A percentile compares a stretch with the other conserved stretches of the same genome.
These are phyloP conservation scores for Nerophis ophidion DNA, from an alignment of 2,113 vertebrate species.

Conservation along the genomic window DNA sequence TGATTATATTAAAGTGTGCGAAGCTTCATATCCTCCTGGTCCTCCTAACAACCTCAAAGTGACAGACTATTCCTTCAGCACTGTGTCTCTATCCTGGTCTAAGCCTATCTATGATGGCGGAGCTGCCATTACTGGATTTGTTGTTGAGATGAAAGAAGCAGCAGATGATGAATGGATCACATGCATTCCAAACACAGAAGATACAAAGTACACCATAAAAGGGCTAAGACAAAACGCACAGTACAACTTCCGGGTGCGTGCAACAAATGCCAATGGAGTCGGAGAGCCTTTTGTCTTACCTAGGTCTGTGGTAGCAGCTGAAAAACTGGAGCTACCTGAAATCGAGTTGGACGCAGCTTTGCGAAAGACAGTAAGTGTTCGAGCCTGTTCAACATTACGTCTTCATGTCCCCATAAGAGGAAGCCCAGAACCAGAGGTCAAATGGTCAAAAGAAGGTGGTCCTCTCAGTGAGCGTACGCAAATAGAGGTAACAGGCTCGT, in stretches of 20 bases:
- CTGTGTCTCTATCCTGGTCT: conserved; percentile 87
- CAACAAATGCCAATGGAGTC: conserved; percentile 86
- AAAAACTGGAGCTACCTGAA: conserved; percentile 89
- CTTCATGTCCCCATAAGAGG: conserved; percentile 91
- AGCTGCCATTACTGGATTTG: conserved; percentile 81
- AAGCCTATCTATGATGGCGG: conserved; percentile 96
- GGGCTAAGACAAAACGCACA: conserved; percentile 88
- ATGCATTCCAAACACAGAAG: conserved; percentile 81
- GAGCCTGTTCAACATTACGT: conserved; percentile 84
- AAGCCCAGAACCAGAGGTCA: conserved; percentile 92
- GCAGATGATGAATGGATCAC: conserved; percentile 84
- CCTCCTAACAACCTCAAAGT: conserved; percentile 92
- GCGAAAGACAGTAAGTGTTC: conserved; percentile 87
- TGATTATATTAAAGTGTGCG: conserved; percentile 87
- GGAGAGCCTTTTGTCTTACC: conserved; percentile 83
- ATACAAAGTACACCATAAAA: conserved; percentile 83
- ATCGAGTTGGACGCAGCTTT: conserved; percentile 89
- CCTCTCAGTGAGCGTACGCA: conserved; percentile 81
- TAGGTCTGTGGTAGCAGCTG: conserved; percentile 77
- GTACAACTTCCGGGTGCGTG: conserved; percentile 90
- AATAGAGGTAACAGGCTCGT: conserved; percentile 86
- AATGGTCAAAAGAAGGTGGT: conserved; percentile 90
- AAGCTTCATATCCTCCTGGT: conserved; percentile 88
- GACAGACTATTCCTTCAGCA: conserved; percentile 84
- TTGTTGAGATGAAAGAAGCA: conserved; percentile 86